Base-by-base conservation (phyloP, 2,888 invertebrate species). In the Tenthredo notha region DNA sequence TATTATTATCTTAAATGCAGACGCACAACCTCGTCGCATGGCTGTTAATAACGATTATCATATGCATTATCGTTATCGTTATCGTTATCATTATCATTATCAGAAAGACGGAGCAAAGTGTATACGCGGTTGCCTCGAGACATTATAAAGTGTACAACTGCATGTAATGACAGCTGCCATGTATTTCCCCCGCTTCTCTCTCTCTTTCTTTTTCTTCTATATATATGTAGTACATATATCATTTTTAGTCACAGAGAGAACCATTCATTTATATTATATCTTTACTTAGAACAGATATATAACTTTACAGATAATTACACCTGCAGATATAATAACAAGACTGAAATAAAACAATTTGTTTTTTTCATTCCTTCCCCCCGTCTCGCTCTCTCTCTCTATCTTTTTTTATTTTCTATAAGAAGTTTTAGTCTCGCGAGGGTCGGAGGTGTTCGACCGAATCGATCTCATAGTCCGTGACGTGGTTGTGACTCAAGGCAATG, bases 371-470 rank as follows among this genome's bases (percentile, higher is more conserved):
- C n/a, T n/a, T 7, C 7, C n/a, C 54, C 7, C 5, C 50, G 5
- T 5, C 18, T 18, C 50, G 4, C 54, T 58, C n/a, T 54, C 5
- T 54, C 54, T 54, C 58, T 10, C 21, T 58, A 21, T 21, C 61
- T 25, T 4, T 61, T 2, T 61, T 25, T 61, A 29, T 70, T 70
- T 37, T 37, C 72, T n/a, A 25, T 43, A 29, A 77, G 50, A 77
- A 77, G 18, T 77, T 77, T 77, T 43, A 3, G 18, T 21, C 15
- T 74, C 29, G n/a, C 21, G 72, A 74, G 72, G 72, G 77, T 77
- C 77, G 50, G 33, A 74, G 77, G 77, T 77, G 50, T 54, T 77
- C 77, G 77, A 77, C 50, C 50, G 47, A 50, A 77, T 77, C 54
- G 54, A 77, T 77, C 33, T 7, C 43, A 43, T 7, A 21, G 43